Evolutionary conservation across 2,113 vertebrate species (phyloP).

Genomic region (Macroglossus sobrinus): DNA sequence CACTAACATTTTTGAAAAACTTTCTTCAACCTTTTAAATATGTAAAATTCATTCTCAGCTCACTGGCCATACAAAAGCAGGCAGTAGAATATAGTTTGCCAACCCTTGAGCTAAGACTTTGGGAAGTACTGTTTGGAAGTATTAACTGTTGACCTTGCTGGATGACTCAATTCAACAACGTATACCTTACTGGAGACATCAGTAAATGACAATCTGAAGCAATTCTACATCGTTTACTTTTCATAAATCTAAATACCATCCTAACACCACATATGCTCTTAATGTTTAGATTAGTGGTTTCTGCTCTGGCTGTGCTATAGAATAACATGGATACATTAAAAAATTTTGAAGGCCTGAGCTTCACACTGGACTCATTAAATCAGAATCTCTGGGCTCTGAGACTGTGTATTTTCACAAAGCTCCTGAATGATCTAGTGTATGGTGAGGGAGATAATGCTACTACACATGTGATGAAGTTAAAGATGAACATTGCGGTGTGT

Average conservation of each 20-base stretch:
- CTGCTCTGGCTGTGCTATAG: background rate
- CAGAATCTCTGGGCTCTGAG: background rate
- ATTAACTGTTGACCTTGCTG: background rate
- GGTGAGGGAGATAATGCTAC: background rate
- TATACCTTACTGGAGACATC: background rate
- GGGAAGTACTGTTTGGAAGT: background rate
- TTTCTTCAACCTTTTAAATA: background rate
- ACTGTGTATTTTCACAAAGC: background rate
- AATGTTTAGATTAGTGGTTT: background rate
- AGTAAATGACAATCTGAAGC: background rate
- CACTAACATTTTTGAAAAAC: background rate
- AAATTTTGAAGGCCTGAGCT: rapidly evolving
- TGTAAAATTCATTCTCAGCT: background rate
- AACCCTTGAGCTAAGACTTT: background rate
- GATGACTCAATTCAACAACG: background rate
- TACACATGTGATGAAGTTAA: rapidly evolving
- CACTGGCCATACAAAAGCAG: background rate
- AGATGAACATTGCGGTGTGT: rapidly evolving
- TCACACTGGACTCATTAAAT: background rate
- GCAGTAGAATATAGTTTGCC: background rate
- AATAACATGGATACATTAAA: background rate
- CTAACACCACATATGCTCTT: background rate
- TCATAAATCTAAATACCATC: background rate
- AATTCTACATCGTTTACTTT: background rate
- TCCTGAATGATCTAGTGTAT: background rate